Conservation (phyloP, 1,140 invertebrate species). For the Gryllus bimaculatus region DNA sequence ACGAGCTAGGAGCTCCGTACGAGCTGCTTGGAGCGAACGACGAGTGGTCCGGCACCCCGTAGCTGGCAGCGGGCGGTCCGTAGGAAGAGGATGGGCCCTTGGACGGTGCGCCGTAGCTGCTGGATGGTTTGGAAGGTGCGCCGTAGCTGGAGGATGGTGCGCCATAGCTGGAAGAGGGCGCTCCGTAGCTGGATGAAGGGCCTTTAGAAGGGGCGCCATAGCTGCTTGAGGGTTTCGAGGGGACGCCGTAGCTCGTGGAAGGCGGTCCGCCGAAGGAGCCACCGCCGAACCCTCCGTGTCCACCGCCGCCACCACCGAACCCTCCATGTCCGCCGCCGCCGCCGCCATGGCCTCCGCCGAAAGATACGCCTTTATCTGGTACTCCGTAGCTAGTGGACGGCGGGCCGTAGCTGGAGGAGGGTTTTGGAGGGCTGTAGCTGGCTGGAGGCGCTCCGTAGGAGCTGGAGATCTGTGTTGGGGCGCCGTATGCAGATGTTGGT, state of each 20-base stretch:
- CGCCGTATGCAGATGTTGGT: conserved; percentile 15
- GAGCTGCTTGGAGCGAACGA: neutral
- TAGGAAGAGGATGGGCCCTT: neutral
- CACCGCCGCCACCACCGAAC: neutral
- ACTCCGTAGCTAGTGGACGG: neutral
- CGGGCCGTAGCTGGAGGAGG: neutral
- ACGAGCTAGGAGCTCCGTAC: neutral
- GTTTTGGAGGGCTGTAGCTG: neutral
- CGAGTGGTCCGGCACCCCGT: neutral
- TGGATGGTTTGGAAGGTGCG: conserved; percentile 13
- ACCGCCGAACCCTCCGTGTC: neutral
- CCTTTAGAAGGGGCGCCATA: conserved; percentile 10
- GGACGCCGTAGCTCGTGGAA: neutral
- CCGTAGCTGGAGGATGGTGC: conserved; percentile 10
- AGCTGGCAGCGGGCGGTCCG: neutral
- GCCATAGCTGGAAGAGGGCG: conserved; percentile 8
- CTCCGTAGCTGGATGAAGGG: conserved; percentile 20
- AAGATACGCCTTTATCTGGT: neutral
- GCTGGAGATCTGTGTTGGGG: neutral
- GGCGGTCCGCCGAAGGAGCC: neutral
- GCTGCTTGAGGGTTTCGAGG: neutral
- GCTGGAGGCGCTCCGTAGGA: conserved; percentile 15
- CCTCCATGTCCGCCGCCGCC: neutral
- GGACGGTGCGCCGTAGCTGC: neutral
- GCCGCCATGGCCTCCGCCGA: neutral